Evolutionary conservation across 2,113 vertebrate genomes (phyloP).

Genomic region (Eulemur macaco): DNA sequence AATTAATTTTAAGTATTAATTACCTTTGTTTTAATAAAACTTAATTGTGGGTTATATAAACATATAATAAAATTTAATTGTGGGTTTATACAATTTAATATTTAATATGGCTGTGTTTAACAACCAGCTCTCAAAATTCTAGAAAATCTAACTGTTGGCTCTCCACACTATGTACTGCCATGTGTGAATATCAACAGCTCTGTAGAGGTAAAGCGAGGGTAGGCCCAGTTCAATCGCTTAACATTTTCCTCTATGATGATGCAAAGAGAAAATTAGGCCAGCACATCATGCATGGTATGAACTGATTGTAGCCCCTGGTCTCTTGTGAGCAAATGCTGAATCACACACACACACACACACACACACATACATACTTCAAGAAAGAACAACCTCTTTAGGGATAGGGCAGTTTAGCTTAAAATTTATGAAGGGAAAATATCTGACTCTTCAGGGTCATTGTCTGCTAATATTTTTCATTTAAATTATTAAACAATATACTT

Average conservation of each 20-base stretch:
- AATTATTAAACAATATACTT: slow-evolving; percentile 24
- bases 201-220: fast-evolving
- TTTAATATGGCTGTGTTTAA: background rate
- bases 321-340: background rate
- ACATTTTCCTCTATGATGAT: background rate
- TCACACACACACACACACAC: background rate
- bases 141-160: background rate
- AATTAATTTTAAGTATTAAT: background rate
- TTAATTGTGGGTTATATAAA: background rate
- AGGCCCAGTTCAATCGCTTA: background rate
- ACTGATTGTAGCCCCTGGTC: background rate
- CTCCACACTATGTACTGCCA: fast-evolving
- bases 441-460: background rate
- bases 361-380: background rate
- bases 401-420: background rate
- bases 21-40: background rate
- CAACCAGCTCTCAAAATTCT: background rate
- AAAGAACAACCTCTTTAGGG: background rate
- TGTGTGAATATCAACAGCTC: background rate
- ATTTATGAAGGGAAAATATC: background rate
- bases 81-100: background rate
- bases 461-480: slow-evolving; percentile 7
- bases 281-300: background rate
- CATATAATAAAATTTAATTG: background rate
- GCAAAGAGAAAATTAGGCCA: background rate